Evolutionary conservation across 2,113 vertebrate species (phyloP), one percentile per base, ranked within the genome.

Genomic region (Cygnus atratus): DNA sequence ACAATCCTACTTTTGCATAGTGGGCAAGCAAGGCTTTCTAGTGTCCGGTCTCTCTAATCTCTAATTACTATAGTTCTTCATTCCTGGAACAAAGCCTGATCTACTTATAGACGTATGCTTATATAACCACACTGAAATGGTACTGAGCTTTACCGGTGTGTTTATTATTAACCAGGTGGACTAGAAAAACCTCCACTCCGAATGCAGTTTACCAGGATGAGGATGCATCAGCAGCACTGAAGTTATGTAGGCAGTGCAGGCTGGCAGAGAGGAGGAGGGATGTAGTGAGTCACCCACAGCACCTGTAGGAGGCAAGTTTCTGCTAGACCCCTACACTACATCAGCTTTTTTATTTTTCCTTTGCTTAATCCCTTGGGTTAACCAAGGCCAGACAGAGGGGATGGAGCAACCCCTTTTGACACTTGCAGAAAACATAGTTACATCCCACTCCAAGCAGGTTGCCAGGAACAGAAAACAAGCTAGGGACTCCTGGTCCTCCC

Each of bases 131-230:
- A 31, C 58, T 82, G 43, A 92, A 95, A 44, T 8, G 37, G 15
- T 65, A 29, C 58, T 1, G 12, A 67, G 35, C 7, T 89, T 82
- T 92, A 72, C 13, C 73, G 28, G 29, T 37, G 26, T 76, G 57
- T 79, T 92, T 92, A 87, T 95, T 92, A 91, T 93, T 91, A 93
- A 57, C 52, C 65, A 72, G 48, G 58, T 93, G 77, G 61, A 93
- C 73, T 76, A 82, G 70, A 87, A 92, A 62, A 87, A 68, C 68
- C 59, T 75, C 70, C 87, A 52, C 39, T 13, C 5, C 7, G 21
- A 87, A 57, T 21, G 48, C 35, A 48, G 52, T 57, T 91, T 91
- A 92, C 35, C 66, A 79, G 24, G 48, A 84, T 28, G 48, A 84
- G 22, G 75, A 88, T 54, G 26, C 39, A 87, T 81, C 80, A 91